phyloP scores from a whole-genome alignment of 2,797 vertebrate genomes.

The Schizopygopsis malacanthus region DNA sequence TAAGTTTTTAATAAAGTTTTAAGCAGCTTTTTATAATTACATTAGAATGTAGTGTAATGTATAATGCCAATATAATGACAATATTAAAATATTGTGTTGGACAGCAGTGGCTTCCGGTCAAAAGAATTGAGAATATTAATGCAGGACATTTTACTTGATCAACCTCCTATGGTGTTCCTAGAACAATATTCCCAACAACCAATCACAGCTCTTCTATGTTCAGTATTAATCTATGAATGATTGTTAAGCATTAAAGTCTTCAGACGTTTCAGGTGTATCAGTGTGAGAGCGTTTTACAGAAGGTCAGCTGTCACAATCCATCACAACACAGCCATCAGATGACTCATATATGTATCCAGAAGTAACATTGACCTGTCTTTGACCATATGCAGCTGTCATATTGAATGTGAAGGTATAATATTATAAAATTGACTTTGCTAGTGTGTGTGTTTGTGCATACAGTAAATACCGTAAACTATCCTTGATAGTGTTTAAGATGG shows the following conservation, averaged over 20 bases:
- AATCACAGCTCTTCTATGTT: background rate
- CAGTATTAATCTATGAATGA: background rate
- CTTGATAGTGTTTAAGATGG: slow-evolving; percentile 33
- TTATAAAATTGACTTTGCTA: background rate
- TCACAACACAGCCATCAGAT: slow-evolving; percentile 14
- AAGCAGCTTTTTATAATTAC: background rate
- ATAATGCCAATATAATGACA: background rate
- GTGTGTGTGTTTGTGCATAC: background rate
- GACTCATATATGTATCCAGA: slow-evolving; percentile 22
- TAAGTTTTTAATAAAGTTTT: too few relatives aligned
- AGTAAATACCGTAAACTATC: background rate
- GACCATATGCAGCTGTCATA: slow-evolving; percentile 24
- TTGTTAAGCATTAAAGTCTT: background rate
- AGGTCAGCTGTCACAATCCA: slow-evolving; percentile 23
- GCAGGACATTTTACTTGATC: background rate
- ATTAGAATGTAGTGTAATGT: background rate
- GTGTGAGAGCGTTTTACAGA: background rate
- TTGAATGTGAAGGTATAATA: background rate
- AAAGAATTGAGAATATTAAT: background rate
- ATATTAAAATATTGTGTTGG: background rate
- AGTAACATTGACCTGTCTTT: slow-evolving; percentile 48
- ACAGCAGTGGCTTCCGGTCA: background rate
- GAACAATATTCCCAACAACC: background rate
- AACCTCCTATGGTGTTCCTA: background rate
- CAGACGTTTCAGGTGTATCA: background rate